Percentiles rank a stretch among this genome's conserved stretches.
These are phyloP conservation scores for Neotragus pygmaeus DNA, from an alignment of 2,113 vertebrate species.

Conservation along the genomic window DNA sequence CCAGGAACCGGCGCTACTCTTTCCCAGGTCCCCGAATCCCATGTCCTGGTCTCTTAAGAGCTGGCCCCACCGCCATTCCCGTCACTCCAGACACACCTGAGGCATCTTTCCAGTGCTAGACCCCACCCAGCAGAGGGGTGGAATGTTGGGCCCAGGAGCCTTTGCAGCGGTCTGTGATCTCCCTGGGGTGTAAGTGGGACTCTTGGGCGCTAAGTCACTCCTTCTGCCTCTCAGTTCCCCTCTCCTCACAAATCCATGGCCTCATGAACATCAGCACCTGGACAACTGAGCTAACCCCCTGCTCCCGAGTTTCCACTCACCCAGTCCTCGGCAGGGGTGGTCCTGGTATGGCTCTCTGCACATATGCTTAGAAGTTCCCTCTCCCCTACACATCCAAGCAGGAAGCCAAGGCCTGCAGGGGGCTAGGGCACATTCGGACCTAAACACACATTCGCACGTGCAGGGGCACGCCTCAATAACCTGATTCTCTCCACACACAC, in stretches of 20 bases:
- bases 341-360: neutral
- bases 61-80: neutral
- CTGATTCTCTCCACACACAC: neutral
- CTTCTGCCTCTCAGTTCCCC: neutral
- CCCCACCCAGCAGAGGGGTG: neutral
- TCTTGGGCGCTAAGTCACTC: neutral
- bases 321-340: neutral
- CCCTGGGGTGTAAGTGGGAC: neutral
- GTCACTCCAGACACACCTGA: conserved; percentile 43
- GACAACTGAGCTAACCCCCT: neutral
- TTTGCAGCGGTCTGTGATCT: neutral
- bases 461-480: neutral
- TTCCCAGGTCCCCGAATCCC: neutral
- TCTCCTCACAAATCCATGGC: neutral
- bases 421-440: neutral
- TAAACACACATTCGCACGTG: neutral
- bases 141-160: neutral
- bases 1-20: neutral
- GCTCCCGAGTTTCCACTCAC: neutral
- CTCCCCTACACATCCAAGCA: neutral
- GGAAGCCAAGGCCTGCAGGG: neutral
- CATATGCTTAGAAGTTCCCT: neutral
- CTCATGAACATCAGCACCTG: neutral
- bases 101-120: conserved; percentile 58
- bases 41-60: neutral